Evolutionary conservation across 2,888 invertebrate species (phyloP).

Genomic region (Ornithoptera priamus): DNA sequence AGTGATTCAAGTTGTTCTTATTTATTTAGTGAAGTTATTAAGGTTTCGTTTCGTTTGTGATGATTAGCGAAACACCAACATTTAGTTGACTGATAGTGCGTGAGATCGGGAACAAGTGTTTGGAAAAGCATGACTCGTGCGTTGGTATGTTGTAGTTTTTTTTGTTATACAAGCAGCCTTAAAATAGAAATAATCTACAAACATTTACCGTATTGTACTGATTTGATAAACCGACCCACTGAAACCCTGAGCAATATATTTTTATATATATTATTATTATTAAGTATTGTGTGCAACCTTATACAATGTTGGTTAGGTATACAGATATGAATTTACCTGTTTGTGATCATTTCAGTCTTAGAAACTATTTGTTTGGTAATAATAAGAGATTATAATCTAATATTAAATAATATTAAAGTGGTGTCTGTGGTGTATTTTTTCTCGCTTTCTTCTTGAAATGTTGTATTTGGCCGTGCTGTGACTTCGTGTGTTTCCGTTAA

Average conservation of each 20-base stretch:
- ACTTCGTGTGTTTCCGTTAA: constrained; percentile 59
- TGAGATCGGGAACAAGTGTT: constrained; percentile 49
- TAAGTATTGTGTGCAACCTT: constrained; percentile 70
- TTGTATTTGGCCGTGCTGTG: constrained; percentile 64
- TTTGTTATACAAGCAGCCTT: constrained; percentile 42
- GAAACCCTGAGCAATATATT: constrained; percentile 78
- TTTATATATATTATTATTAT: constrained; percentile 66
- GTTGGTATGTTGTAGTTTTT: constrained; percentile 35
- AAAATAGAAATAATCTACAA: constrained; percentile 45
- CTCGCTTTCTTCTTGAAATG: constrained; percentile 71
- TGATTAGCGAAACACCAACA: constrained; percentile 3
- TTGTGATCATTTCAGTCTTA: constrained; percentile 68
- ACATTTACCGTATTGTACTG: constrained; percentile 61
- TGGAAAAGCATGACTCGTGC: constrained; percentile 34
- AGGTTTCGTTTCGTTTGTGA: constrained; percentile 31
- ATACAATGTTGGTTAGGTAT: constrained; percentile 69
- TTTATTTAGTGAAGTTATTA: constrained; percentile 32
- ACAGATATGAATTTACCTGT: constrained; percentile 67
- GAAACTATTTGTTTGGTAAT: constrained; percentile 59
- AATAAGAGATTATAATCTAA: constrained; percentile 45
- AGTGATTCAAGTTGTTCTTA: constrained; percentile 32
- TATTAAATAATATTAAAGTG: constrained; percentile 35
- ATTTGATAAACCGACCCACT: constrained; percentile 74
- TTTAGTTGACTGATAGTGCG: constrained; percentile 40
- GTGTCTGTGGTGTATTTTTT: constrained; percentile 53